Evolutionary conservation across 2,113 vertebrate species (phyloP), one percentile per base, ranked within the genome.

Genomic region (Holacanthus passer): DNA sequence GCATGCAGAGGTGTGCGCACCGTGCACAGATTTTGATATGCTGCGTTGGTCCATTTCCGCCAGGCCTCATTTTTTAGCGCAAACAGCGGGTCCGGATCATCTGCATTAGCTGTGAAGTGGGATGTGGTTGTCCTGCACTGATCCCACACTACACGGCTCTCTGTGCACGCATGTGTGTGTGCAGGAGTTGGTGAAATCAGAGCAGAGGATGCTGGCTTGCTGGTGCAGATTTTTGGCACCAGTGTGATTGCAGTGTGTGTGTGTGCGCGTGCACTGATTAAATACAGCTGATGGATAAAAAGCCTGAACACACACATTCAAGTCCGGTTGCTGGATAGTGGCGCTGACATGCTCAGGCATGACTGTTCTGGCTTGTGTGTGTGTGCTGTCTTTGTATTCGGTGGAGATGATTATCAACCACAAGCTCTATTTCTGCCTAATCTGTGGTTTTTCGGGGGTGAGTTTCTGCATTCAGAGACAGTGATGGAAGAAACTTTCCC

Each of bases 201-300:
- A 83, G 79, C 77, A 81, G 63, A 50, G 76, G 79, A 77, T 81
- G 58, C 39, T 14, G 81, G 80, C 45, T 79, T 79, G 60, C 63
- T 82, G 86, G 63, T 86, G 72, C 85, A 88, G 53, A 77, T 43
- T 78, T 87, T 81, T 91, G 85, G 79, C 80, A 85, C 81, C 55
- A 13, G 7, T 83, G 73, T 89, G 71, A 81, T 70, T 91, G 89
- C 83, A 87, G 87, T 82, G 90, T 87, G 79, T 81, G 69, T 64
- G 69, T 73, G 74, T 76, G 55, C 39, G 39, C 16, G 48, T 22
- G 58, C 27, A 24, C 29, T 60, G 29, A 79, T 82, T 88, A 69
- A 83, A 86, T 71, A 77, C 77, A 86, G 83, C 74, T 89, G 78
- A 83, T 72, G 31, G 77, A 73, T 85, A 66, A 56, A 82, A 79